Base-by-base conservation (phyloP, 2,113 vertebrate genomes). In the Actinemys pallida region DNA sequence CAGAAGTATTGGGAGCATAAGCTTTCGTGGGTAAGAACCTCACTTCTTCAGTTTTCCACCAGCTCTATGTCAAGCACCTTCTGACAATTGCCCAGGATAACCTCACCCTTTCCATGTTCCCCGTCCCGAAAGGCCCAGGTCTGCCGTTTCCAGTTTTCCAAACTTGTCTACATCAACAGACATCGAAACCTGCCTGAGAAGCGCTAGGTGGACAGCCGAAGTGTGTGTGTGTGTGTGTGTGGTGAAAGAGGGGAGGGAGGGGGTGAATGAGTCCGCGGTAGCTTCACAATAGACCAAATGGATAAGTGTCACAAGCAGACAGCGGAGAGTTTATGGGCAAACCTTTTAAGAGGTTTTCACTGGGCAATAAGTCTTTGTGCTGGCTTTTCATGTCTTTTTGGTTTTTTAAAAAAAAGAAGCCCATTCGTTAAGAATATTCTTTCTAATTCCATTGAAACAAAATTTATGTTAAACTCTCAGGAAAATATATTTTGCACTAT, bases 401-500 rank as follows among this genome's bases (percentile, higher is more conserved):
- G 10, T 76, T 50, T 50, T 65, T 59, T 31, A 1, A 85, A 50
- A 80, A 49, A 42, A 69, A 85, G 94, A 90, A 84, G 14, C 47
- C n/a, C 47, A 47, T 89, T 96, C 1, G 0, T 94, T 92, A 31
- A 87, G 49, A 90, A 53, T 88, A 13, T 16, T 93, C 65, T 69
- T 92, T 90, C 65, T 95, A 87, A 95, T 95, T 95, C 90, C 45
- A 86, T 14, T 12, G 69, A 89, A 92, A 92, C 88, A 90, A 95
- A 97, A 96, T 90, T 81, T 88, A 90, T 79, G 89, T 94, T 92
- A 59, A 97, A 97, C 59, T 95, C 90, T 3, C n/a, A 42, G 82
- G 79, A 90, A 96, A 89, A 84, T 78, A n/a, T 94, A 29, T 93
- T 97, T 96, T 83, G 31, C 25, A 90, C 87, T 87, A 80, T 95